Evolutionary conservation across 2,888 invertebrate species (phyloP).

Genomic region (Tetramorium bicarinatum): DNA sequence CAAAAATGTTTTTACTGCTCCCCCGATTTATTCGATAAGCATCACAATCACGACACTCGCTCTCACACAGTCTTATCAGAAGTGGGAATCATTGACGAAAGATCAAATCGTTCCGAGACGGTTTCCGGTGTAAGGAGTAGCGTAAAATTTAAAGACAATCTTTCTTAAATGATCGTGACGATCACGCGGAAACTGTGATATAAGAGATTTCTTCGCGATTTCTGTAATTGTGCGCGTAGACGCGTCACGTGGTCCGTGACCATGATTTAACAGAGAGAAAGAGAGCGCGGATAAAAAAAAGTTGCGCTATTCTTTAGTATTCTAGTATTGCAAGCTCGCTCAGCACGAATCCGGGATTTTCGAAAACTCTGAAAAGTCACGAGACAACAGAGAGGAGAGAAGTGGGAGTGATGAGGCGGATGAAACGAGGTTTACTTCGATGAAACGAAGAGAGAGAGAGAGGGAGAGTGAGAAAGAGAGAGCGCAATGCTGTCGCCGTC

Average conservation of each 20-base stretch:
- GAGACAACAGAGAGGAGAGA: neutral
- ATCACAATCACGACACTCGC: too few relatives aligned
- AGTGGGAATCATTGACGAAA: neutral
- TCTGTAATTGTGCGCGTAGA: neutral
- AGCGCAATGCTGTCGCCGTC: neutral
- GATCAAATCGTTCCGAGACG: neutral
- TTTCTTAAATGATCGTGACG: neutral
- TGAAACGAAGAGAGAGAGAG: neutral
- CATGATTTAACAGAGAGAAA: neutral
- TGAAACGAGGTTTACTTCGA: constrained; percentile 45
- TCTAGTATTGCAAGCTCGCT: neutral
- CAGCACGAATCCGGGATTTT: neutral
- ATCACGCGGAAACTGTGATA: neutral
- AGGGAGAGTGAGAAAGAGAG: too few relatives aligned
- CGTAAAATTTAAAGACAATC: neutral
- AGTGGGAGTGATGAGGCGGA: constrained; percentile 34
- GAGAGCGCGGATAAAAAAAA: neutral
- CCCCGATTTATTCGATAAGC: neutral
- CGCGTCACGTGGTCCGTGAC: constrained; percentile 23
- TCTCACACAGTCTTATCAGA: neutral
- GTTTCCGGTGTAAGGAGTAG: neutral
- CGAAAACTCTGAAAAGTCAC: neutral
- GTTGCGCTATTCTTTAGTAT: neutral
- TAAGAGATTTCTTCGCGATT: neutral
- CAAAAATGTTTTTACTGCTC: neutral